These are phyloP conservation scores for Lanius ludovicianus DNA, from an alignment of 2,113 vertebrate genomes.

Conservation along the genomic window DNA sequence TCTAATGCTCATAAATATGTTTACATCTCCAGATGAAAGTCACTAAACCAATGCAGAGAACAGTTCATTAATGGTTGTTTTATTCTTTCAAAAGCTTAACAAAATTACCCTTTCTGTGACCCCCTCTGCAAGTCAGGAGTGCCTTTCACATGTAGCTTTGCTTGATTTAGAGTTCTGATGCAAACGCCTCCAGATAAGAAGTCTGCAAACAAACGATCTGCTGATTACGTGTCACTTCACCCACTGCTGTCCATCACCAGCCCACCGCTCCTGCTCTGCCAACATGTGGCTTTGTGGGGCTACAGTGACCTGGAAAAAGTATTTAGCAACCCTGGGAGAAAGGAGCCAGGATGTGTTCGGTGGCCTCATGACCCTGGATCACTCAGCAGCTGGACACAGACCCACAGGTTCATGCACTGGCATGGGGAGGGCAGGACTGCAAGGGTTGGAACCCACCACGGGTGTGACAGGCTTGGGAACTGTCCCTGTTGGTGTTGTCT, in stretches of 20 bases:
- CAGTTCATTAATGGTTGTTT: neutral
- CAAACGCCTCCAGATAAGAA: conserved; percentile 23
- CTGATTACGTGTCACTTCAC: neutral
- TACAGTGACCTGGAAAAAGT: neutral
- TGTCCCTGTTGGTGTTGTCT: neutral
- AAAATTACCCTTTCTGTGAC: neutral
- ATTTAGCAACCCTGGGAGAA: neutral
- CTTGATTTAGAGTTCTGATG: neutral
- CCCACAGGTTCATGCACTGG: neutral
- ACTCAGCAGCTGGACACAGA: neutral
- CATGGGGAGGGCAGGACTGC: neutral
- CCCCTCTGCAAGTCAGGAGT: neutral
- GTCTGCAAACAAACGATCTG: neutral
- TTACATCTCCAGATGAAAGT: neutral
- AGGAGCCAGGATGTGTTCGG: neutral
- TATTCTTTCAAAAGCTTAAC: neutral
- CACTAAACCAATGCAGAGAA: neutral
- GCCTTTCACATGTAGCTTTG: neutral
- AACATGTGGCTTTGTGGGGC: neutral
- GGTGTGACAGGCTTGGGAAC: neutral
- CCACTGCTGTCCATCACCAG: neutral
- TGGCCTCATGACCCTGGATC: neutral
- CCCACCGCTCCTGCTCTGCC: neutral
- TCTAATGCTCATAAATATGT: neutral
- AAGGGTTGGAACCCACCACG: neutral